Evolutionary conservation across 2,113 vertebrate genomes (phyloP), one percentile per base, ranked within the genome.

Genomic region (Nipponia nippon): DNA sequence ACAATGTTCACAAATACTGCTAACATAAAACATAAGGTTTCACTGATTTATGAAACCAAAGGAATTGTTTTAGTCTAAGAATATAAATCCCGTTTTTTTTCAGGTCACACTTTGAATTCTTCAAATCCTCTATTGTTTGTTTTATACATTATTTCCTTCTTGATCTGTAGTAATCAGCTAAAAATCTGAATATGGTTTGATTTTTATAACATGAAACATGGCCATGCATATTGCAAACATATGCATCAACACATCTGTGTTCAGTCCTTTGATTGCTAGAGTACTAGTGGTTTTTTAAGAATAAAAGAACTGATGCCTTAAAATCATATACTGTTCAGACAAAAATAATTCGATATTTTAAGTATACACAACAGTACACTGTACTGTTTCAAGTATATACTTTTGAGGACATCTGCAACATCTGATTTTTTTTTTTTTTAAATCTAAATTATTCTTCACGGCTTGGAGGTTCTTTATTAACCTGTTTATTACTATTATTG

Each of bases 21-120:
- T 87, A 95, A 96, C 80, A 86, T 34, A 92, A 96, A 95, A 92
- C 13, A 76, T 75, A 88, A 78, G 53, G 8, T 90, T 97, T 96
- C 91, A 85, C 40, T 92, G 67, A 93, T 38, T 61, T 47, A 69
- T 27, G 32, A 96, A 89, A 94, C 61, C 58, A 95, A 59, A 95
- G 26, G 72, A 87, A 9, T 26, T 20, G 79, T 87, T 94, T 76
- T 53, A 16, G 44, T 88, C 58, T 63, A 84, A 94, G 67, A 94
- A 67, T 58, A 34, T 59, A 80, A 92, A 79, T 94, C 36, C 14
- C 36, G 4, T 5, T 47, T 59, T 84, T 84, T 71, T 95, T 91
- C 53, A 58, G 27, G 32, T 91, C 32, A 80, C 18, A 56, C 29
- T 90, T 92, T 44, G 47, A 80, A 70, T 52, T 53, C 22, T 46